Evolutionary conservation across 2,113 vertebrate genomes (phyloP).

Genomic region (Rhinopomastus cyanomelas): DNA sequence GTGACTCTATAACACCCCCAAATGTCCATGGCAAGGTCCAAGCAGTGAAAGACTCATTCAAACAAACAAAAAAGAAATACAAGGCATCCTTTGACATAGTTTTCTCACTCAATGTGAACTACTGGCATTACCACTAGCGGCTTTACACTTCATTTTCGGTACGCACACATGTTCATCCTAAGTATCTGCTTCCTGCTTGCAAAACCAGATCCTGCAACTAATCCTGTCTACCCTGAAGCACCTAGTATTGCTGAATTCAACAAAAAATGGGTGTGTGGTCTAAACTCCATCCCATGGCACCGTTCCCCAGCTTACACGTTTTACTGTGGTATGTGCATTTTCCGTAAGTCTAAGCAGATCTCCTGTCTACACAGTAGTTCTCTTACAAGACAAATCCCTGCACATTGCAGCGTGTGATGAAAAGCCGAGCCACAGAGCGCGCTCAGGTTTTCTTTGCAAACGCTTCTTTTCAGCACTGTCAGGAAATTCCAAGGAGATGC

Average conservation of each 20-base stretch:
- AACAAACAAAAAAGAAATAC: background rate
- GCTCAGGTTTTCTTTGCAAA: background rate
- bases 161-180: background rate
- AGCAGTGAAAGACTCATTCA: background rate
- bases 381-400: background rate
- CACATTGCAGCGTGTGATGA: background rate
- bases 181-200: background rate
- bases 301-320: background rate
- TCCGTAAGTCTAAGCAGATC: background rate
- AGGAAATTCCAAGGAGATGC: background rate
- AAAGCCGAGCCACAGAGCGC: background rate
- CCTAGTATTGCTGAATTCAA: background rate
- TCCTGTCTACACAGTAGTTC: background rate
- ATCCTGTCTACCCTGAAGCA: background rate
- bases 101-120: background rate
- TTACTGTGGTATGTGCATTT: background rate
- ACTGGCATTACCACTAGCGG: background rate
- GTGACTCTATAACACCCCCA: fast-evolving
- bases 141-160: background rate
- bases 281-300: background rate
- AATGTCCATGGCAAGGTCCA: background rate
- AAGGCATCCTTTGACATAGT: background rate
- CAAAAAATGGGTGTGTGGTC: background rate
- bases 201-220: background rate
- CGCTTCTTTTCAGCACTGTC: background rate